Conservation (phyloP, 2,113 vertebrate genomes). For the Mastomys natalensis region DNA sequence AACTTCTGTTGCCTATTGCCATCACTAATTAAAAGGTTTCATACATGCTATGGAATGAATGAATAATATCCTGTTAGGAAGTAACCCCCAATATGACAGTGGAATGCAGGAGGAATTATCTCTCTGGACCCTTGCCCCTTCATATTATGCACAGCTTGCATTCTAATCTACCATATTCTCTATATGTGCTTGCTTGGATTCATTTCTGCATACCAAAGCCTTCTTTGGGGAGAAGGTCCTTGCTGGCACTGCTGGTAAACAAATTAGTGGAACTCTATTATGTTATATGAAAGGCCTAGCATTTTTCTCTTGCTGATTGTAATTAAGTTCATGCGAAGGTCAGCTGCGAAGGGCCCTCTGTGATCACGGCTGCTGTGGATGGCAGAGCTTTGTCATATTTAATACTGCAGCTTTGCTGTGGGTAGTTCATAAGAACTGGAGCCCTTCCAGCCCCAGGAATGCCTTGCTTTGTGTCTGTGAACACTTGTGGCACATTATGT, state of each 20-base stretch:
- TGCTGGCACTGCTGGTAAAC: slow-evolving; percentile 67
- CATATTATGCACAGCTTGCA: not conserved
- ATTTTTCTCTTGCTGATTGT: slow-evolving; percentile 79
- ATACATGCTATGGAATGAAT: not conserved
- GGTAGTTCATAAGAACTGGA: slow-evolving; percentile 69
- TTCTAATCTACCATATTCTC: not conserved
- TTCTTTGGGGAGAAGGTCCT: slow-evolving; percentile 55
- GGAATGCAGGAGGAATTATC: not conserved
- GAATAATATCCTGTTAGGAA: not conserved
- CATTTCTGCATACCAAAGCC: slow-evolving; percentile 47
- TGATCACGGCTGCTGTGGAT: not conserved
- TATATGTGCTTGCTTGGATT: not conserved
- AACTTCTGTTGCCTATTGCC: not conserved
- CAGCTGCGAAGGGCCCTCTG: slow-evolving; percentile 60
- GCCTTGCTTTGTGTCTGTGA: slow-evolving; percentile 63
- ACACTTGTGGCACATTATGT: not conserved
- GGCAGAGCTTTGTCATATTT: slow-evolving; percentile 76
- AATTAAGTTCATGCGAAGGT: slow-evolving; percentile 82
- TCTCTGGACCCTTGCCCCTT: not conserved
- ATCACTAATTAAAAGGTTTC: not conserved
- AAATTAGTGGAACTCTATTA: slow-evolving; percentile 75
- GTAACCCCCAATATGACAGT: slow-evolving; percentile 5
- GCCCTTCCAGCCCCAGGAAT: slow-evolving; percentile 24
- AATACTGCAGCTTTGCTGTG: slow-evolving; percentile 72
- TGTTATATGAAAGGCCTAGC: slow-evolving; percentile 59